These are phyloP conservation scores for Agrotis exclamationis DNA, from an alignment of 2,888 invertebrate genomes.

Conservation along the genomic window DNA sequence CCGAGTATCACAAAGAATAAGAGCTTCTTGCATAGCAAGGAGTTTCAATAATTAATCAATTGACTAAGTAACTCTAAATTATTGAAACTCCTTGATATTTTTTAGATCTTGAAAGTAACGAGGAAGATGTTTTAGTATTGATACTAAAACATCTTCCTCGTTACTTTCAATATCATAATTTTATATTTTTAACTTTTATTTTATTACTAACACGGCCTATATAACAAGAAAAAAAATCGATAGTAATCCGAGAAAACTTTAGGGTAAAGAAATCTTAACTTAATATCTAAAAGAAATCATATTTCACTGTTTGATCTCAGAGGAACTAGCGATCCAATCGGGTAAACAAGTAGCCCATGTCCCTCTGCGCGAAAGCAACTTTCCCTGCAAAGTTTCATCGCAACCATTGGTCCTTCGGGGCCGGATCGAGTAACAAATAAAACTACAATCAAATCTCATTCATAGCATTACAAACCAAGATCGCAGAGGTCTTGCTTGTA, in stretches of 20 bases:
- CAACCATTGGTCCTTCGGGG: constrained; percentile 48
- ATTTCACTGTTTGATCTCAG: constrained; percentile 54
- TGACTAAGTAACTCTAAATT: no score
- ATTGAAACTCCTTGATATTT: no score
- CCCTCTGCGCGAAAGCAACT: constrained; percentile 57
- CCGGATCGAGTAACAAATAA: constrained; percentile 59
- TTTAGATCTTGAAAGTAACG: no score
- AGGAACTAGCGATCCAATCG: constrained; percentile 59
- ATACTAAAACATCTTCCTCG: not conserved
- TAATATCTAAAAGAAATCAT: constrained; percentile 60
- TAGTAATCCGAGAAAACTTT: constrained; percentile 42
- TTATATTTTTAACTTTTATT: not conserved
- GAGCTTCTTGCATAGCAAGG: no score
- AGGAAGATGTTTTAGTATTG: no score
- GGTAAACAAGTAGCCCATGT: constrained; percentile 59
- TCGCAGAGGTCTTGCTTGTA: constrained; percentile 34
- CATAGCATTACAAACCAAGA: constrained; percentile 56
- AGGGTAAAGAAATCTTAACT: constrained; percentile 46
- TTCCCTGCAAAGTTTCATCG: constrained; percentile 59
- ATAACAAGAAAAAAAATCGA: constrained; percentile 21
- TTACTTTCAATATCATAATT: not conserved
- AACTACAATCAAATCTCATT: constrained; percentile 63
- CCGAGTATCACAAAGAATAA: not conserved
- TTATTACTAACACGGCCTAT: constrained; percentile 8
- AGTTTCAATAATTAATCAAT: no score